Evolutionary conservation across 2,797 vertebrate genomes (phyloP).

Genomic region (Leucoraja ocellata): DNA sequence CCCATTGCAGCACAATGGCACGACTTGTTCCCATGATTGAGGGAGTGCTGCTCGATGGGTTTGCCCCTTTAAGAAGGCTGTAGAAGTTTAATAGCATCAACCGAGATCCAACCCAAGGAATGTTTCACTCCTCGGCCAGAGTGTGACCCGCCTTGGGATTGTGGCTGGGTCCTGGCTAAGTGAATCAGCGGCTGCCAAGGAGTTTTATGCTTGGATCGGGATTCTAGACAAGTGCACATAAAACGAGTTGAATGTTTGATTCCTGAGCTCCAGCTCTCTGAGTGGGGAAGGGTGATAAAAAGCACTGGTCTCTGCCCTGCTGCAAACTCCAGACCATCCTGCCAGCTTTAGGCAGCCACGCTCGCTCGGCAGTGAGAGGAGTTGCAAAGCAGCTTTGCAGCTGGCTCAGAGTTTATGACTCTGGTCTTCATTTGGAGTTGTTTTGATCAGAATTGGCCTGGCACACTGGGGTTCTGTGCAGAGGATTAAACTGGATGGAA

Average conservation of each 20-base stretch:
- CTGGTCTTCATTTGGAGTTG: background rate
- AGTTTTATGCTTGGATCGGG: background rate
- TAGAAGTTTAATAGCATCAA: background rate
- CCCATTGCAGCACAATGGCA: too few species aligned
- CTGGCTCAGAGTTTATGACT: slow-evolving; percentile 1
- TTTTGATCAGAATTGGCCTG: background rate
- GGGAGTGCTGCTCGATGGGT: background rate
- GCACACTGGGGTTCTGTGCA: background rate
- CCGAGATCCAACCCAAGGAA: background rate
- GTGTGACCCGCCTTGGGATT: background rate
- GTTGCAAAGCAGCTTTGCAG: background rate
- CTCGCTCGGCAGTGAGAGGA: background rate
- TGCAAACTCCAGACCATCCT: too few species aligned
- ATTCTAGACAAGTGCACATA: background rate
- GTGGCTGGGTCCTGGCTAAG: background rate
- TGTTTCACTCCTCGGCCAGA: background rate
- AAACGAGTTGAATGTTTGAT: background rate
- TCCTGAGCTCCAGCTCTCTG: background rate
- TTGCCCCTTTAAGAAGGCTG: background rate
- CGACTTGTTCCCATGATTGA: too few species aligned
- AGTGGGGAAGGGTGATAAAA: background rate
- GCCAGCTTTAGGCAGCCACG: background rate
- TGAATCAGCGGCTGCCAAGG: background rate
- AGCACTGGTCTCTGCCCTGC: background rate
- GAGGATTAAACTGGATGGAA: slow-evolving; percentile 28